These are phyloP conservation scores for Trematocara zebra DNA, from an alignment of 2,113 vertebrate genomes.

Conservation along the genomic window DNA sequence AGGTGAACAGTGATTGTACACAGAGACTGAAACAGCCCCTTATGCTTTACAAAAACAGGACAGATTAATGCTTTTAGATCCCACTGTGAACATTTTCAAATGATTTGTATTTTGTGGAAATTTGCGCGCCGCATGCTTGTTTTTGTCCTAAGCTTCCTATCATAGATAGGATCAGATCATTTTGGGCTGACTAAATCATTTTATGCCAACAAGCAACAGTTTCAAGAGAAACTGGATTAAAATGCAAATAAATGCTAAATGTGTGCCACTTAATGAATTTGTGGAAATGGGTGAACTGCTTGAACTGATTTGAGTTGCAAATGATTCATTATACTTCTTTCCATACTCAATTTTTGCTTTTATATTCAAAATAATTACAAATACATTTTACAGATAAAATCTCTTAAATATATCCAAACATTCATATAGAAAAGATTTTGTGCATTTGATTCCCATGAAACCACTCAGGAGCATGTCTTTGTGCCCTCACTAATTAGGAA, in stretches of 20 bases:
- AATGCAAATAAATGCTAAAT: background rate
- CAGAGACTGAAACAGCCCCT: background rate
- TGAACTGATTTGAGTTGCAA: background rate
- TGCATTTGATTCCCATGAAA: conserved; percentile 1
- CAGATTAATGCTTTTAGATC: background rate
- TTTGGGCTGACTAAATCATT: background rate
- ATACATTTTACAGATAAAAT: background rate
- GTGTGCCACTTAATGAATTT: background rate
- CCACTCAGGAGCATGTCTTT: background rate
- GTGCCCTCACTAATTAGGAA: conserved; percentile 11
- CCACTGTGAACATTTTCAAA: background rate
- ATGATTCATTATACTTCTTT: background rate
- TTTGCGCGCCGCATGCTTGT: rapidly evolving
- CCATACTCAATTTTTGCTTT: background rate
- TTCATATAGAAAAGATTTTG: background rate
- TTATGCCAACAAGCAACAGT: background rate
- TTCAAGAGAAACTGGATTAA: background rate
- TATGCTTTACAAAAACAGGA: background rate
- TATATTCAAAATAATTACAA: background rate
- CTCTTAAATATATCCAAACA: background rate
- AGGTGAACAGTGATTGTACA: background rate
- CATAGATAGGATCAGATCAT: background rate
- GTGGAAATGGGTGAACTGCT: background rate
- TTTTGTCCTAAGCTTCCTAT: background rate
- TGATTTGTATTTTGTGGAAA: background rate